Evolutionary conservation across 2,113 vertebrate species (phyloP).

Genomic region (Oceanodroma tethys): DNA sequence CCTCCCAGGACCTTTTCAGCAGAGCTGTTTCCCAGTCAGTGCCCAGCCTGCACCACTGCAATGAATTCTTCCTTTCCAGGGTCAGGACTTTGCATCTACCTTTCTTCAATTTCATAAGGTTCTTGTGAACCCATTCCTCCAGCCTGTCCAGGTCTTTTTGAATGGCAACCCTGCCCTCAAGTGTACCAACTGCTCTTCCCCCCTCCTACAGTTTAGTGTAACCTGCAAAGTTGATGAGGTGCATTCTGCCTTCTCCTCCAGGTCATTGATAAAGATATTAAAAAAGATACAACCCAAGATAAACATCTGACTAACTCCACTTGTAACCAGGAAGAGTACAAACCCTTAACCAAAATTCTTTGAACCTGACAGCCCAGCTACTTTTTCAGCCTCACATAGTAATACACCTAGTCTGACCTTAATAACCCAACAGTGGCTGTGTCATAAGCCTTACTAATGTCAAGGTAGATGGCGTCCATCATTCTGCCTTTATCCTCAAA

Average conservation of each 20-base stretch:
- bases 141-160: neutral
- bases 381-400: neutral
- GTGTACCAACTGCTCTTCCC: neutral
- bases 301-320: neutral
- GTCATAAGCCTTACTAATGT: neutral
- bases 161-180: neutral
- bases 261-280: neutral
- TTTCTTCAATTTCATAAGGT: neutral
- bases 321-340: neutral
- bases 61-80: neutral
- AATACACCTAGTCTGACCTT: neutral
- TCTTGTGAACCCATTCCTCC: fast-evolving
- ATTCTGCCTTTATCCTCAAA: neutral
- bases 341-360: neutral
- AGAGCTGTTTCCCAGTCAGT: neutral
- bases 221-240: neutral
- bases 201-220: neutral
- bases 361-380: neutral
- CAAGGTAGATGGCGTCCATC: neutral
- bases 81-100: neutral
- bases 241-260: neutral
- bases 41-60: neutral
- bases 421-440: neutral
- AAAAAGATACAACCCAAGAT: neutral
- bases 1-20: neutral